Base-by-base conservation (phyloP, 2,888 invertebrate species). In the Lymantria dispar region DNA sequence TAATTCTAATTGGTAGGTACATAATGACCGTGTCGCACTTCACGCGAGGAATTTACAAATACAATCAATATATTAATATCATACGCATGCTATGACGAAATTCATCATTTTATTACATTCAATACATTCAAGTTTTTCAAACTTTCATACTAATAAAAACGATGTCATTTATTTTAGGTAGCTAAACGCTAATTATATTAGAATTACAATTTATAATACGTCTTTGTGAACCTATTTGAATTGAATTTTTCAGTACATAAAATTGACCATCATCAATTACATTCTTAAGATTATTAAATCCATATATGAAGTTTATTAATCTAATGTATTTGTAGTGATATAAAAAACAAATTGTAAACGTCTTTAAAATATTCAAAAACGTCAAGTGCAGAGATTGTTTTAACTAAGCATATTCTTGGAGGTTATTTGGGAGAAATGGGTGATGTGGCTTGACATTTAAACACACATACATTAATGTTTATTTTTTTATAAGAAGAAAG, bases 1-100 rank as follows among this genome's bases (percentile, higher is more conserved):
- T 80, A 83, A 57, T n/a, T 62, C 78, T 87, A 87, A 72, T 82
- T 82, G 80, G 80, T 87, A 85, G 81, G 74, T 83, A 83, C 75
- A 72, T 78, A 64, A 73, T 66, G 72, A 72, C 72, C 64, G 65
- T 74, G 72, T 75, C 70, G 70, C 72, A 78, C 68, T 65, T 72
- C 70, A 72, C 66, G 72, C 68, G 70, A 73, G 69, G 72, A 85
- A 83, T 85, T 74, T 83, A 86, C 80, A 83, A 56, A 78, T 77
- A 82, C 77, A 76, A 79, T 75, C 72, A 74, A 78, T 64, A 74
- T 72, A 63, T 72, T 64, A 49, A 39, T 50, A 42, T 42, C n/a
- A 14, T 12, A 38, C 7, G 38, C 12, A 38, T 38, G n/a, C 47
- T 60, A 70, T 67, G 63, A 72, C 64, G 72, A 72, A 74, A 73